Evolutionary conservation across 1,140 invertebrate species (phyloP), one percentile per base, ranked within the genome.

Genomic region (Hyposmocoma kahamanoa): DNA sequence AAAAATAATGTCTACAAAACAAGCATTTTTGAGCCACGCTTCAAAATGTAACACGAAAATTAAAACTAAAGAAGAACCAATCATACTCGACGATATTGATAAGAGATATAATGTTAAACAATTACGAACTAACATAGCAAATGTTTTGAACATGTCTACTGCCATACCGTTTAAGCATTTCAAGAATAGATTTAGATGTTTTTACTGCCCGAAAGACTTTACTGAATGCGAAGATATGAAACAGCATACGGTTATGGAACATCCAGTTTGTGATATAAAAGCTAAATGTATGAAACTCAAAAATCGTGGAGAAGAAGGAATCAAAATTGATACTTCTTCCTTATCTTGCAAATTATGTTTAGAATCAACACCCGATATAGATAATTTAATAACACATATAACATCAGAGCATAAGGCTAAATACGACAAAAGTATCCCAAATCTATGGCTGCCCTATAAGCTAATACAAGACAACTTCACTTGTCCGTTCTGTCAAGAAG

Each of bases 161-260:
- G 73, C 71, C 0, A 22, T 79, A 17, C 76, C 75, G 0, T 83
- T 83, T 43, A 83, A 83, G 36, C 71, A 60, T 45, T 79, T 69
- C 41, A 72, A 72, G 63, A 73, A 67, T 41, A 66, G 53, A 30
- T 79, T 80, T 38, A 56, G 72, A 34, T 83, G 74, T 55, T 83
- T 83, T 39, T 79, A 79, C 50, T 83, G 79, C 42, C 53, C 71
- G 0, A 71, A 67, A 63, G 68, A 77, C 52, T 83, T 72, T 21
- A 41, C 44, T 0, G 59, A 69, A 22, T 73, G 68, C 17, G 62
- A 74, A 18, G 45, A 55, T 32, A 47, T 83, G 1, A 73, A 61
- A 42, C 47, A 69, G n/a, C 79, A 83, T 38, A 71, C 69, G 0
- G 36, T 62, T 0, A 42, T 15, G 0, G 62, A 73, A 32, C 79